Evolutionary conservation across 2,797 vertebrate genomes (phyloP).

Genomic region (Clarias platycephalus): DNA sequence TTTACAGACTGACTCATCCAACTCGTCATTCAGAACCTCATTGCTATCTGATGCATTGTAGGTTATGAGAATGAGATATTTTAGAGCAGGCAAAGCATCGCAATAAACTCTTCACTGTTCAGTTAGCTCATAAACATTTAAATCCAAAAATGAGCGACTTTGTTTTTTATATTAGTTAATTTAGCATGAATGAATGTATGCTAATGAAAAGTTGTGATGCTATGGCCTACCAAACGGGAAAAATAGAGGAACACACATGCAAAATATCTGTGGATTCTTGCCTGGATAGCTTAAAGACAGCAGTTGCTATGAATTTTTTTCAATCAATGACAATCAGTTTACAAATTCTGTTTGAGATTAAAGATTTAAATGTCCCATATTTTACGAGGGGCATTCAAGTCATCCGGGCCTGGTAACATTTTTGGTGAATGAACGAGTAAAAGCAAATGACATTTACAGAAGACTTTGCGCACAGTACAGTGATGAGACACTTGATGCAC

Average conservation of each 20-base stretch:
- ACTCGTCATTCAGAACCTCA: neutral
- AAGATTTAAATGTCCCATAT: neutral
- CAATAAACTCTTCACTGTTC: neutral
- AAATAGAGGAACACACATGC: neutral
- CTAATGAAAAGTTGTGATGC: slow-evolving; percentile 13
- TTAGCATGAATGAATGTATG: slow-evolving; percentile 7
- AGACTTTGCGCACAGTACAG: too few relatives aligned
- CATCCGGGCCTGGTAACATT: too few relatives aligned
- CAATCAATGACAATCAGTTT: neutral
- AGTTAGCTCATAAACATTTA: neutral
- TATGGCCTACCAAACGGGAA: neutral
- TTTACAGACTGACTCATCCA: neutral
- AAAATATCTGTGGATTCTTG: neutral
- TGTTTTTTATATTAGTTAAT: neutral
- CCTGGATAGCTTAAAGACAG: neutral
- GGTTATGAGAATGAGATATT: neutral
- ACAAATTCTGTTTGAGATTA: neutral
- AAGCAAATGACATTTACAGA: too few relatives aligned
- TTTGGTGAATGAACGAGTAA: too few relatives aligned
- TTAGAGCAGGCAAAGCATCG: neutral
- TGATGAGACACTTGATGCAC: too few relatives aligned
- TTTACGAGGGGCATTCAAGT: too few relatives aligned
- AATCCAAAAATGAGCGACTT: neutral
- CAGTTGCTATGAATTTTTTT: neutral
- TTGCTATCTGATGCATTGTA: neutral